Percentiles rank a stretch among this genome's conserved stretches.
These are phyloP conservation scores for Gisinianus flammeolus DNA, from an alignment of 2,888 invertebrate genomes.

Conservation along the genomic window DNA sequence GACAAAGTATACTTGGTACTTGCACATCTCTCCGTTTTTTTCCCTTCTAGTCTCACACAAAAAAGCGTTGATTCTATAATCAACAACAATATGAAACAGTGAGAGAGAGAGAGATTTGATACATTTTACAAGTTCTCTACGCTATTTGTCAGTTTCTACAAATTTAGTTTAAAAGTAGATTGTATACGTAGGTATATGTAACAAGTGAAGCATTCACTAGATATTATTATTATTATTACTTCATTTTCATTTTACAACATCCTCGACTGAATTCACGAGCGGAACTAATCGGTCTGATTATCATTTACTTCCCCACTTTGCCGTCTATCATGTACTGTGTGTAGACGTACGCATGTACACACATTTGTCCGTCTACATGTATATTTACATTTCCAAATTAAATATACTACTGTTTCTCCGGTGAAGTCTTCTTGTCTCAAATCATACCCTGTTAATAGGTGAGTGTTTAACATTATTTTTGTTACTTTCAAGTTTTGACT, in stretches of 20 bases:
- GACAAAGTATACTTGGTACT: neutral
- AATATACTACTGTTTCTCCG: no score
- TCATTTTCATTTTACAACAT: constrained; percentile 39
- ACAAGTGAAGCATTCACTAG: constrained; percentile 23
- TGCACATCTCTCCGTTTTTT: neutral
- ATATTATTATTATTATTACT: constrained; percentile 30
- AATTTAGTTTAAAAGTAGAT: neutral
- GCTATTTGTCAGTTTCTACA: neutral
- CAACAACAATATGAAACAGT: no score
- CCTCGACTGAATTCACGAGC: constrained; percentile 52
- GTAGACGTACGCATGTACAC: neutral
- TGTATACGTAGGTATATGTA: neutral
- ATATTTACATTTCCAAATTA: neutral
- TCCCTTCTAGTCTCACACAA: neutral
- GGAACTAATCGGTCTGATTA: constrained; percentile 58
- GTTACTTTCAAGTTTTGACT: no score
- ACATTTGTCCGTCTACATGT: neutral
- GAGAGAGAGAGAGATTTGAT: neutral
- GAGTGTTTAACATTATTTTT: no score
- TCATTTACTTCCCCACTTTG: constrained; percentile 56
- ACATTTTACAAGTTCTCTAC: neutral
- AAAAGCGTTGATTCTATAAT: neutral
- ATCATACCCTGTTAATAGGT: no score
- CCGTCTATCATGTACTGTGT: constrained; percentile 8
- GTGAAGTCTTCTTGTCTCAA: neutral